Evolutionary conservation across 1,140 invertebrate species (phyloP).

Genomic region (Eulimnadia texana): DNA sequence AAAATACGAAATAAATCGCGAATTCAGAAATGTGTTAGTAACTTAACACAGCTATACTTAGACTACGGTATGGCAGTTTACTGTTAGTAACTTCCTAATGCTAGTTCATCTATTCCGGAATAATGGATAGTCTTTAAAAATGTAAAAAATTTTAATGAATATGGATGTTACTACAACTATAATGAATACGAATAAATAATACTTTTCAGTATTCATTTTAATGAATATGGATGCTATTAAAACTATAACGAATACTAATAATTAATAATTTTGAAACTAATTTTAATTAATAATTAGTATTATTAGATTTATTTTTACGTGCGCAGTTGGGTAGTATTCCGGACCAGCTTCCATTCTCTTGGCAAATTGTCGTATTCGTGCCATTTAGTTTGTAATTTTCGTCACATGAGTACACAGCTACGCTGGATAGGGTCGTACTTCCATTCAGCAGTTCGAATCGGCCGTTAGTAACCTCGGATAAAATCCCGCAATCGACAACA

Average conservation of each 20-base stretch:
- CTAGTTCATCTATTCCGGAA: too few relatives aligned
- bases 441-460: conserved; percentile 51
- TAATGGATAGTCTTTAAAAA: too few relatives aligned
- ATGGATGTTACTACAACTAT: too few relatives aligned
- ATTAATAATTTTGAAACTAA: too few relatives aligned
- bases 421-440: conserved; percentile 51
- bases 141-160: too few relatives aligned
- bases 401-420: conserved; percentile 60
- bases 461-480: conserved; percentile 59
- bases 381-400: conserved; percentile 70
- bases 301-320: too few relatives aligned
- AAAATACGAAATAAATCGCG: conserved; percentile 20
- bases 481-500: conserved; percentile 75
- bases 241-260: background rate
- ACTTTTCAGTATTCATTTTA: conserved; percentile 15
- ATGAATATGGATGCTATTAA: background rate
- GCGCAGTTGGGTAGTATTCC: conserved; percentile 66
- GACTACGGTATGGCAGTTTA: too few relatives aligned
- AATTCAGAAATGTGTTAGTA: too few relatives aligned
- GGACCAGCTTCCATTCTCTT: conserved; percentile 72
- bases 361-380: conserved; percentile 48
- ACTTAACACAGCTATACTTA: too few relatives aligned
- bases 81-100: too few relatives aligned
- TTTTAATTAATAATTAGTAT: too few relatives aligned
- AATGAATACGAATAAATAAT: too few relatives aligned